These are phyloP conservation scores for Tigriopus californicus DNA, from an alignment of 2,888 invertebrate species.

Conservation along the genomic window DNA sequence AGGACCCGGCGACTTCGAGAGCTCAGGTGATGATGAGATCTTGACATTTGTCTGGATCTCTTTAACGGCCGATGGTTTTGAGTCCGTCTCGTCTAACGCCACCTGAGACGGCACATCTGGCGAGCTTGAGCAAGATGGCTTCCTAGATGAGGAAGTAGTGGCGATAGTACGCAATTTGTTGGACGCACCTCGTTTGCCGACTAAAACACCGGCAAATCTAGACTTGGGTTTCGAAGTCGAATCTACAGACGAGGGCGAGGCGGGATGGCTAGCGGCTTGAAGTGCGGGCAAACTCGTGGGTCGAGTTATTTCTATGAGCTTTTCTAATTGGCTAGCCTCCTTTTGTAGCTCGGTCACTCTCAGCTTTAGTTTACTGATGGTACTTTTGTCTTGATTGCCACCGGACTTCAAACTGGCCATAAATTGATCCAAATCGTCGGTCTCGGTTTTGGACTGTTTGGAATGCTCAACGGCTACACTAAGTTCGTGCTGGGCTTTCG, in stretches of 20 bases:
- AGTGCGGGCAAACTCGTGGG: constrained; percentile 27
- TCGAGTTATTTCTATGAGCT: constrained; percentile 45
- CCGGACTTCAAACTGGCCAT: constrained; percentile 39
- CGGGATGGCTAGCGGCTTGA: no score
- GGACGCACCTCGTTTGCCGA: not conserved
- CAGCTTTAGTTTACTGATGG: constrained; percentile 32
- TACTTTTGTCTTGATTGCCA: constrained; percentile 26
- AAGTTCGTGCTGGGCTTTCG: not conserved
- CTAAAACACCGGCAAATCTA: not conserved
- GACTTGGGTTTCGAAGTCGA: not conserved
- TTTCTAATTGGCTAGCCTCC: constrained; percentile 46
- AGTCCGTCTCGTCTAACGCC: no score
- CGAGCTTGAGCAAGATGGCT: not conserved
- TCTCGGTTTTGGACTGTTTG: constrained; percentile 21
- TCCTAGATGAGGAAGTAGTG: not conserved
- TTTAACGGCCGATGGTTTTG: not conserved
- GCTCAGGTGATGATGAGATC: no score
- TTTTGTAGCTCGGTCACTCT: constrained; percentile 45
- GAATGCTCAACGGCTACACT: not conserved
- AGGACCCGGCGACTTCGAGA: no score
- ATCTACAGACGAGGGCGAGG: not conserved
- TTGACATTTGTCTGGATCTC: not conserved
- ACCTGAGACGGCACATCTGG: no score
- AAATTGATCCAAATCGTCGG: constrained; percentile 61
- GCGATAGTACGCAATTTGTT: not conserved